Conservation (phyloP, 1,140 invertebrate genomes). For the Dinoponera quadriceps region DNA sequence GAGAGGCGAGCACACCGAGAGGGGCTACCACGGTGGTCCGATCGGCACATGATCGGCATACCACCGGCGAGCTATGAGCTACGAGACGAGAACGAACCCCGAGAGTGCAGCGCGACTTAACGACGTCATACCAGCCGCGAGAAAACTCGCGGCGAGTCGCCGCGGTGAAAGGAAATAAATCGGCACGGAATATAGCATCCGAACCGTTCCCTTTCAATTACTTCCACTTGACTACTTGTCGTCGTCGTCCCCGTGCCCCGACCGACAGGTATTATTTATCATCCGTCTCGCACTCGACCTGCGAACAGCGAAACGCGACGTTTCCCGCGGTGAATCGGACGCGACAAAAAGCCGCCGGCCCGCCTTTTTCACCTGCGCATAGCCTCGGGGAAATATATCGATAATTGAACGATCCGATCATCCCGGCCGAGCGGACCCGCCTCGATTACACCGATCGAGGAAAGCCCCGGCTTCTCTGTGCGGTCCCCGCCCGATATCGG, state of each 20-base stretch:
- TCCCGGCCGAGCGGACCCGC: not conserved
- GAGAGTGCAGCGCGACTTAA: not conserved
- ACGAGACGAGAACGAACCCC: conserved; percentile 36
- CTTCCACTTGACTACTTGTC: conserved; percentile 24
- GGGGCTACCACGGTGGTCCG: conserved; percentile 45
- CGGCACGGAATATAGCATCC: conserved; percentile 3
- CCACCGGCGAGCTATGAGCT: not conserved
- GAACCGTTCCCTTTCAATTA: conserved; percentile 43
- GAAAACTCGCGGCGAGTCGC: conserved; percentile 45
- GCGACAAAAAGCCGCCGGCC: conserved; percentile 19
- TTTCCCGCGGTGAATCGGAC: not conserved
- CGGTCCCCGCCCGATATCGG: not conserved
- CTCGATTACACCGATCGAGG: conserved; percentile 48
- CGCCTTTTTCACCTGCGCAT: not conserved
- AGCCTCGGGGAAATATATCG: conserved; percentile 36
- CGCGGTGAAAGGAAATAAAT: conserved; percentile 56
- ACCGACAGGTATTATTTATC: conserved; percentile 39
- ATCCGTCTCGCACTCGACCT: conserved; percentile 11
- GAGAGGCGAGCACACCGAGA: too few species aligned
- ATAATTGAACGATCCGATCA: conserved; percentile 28
- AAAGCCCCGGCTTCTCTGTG: conserved; percentile 14
- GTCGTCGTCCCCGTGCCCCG: not conserved
- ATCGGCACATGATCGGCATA: conserved; percentile 28
- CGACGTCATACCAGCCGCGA: conserved; percentile 22
- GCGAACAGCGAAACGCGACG: conserved; percentile 15